A percentile compares a stretch with the other conserved stretches of the same genome.
Evolutionary conservation across 2,888 invertebrate genomes (phyloP).

Genomic region (Melanotus villosus): DNA sequence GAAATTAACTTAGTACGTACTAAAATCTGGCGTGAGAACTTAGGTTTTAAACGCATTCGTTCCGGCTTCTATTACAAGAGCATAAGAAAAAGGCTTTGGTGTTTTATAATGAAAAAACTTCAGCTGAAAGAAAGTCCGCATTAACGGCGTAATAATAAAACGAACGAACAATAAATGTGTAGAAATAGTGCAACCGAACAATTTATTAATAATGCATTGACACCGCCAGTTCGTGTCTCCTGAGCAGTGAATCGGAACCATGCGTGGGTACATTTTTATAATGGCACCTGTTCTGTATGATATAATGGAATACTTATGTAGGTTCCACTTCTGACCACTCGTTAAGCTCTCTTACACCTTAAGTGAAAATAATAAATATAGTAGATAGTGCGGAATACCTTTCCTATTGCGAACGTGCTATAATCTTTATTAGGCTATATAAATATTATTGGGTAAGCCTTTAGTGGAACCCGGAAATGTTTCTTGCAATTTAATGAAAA

Average conservation of each 20-base stretch:
- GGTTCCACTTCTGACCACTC: constrained; percentile 62
- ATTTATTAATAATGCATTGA: constrained; percentile 59
- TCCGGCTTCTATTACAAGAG: background rate
- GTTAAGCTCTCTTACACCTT: constrained; percentile 63
- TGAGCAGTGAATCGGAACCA: constrained; percentile 62
- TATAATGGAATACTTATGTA: constrained; percentile 66
- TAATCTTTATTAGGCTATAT: constrained; percentile 37
- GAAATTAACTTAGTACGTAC: constrained; percentile 1
- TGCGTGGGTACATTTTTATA: constrained; percentile 66
- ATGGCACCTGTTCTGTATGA: constrained; percentile 66
- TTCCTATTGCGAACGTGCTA: constrained; percentile 52
- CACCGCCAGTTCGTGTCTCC: constrained; percentile 54
- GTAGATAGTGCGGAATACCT: constrained; percentile 62
- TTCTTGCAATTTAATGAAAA: background rate
- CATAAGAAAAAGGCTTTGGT: too few relatives aligned
- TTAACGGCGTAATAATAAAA: constrained; percentile 23
- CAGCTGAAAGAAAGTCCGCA: constrained; percentile 12
- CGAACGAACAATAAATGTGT: constrained; percentile 39
- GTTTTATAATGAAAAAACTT: too few relatives aligned
- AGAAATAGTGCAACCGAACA: constrained; percentile 47
- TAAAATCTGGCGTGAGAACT: constrained; percentile 17
- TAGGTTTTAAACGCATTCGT: background rate
- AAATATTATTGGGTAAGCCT: background rate
- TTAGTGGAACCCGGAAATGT: background rate
- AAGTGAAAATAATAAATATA: constrained; percentile 65